Evolutionary conservation across 2,113 vertebrate species (phyloP).

Genomic region (Laterallus jamaicensis): DNA sequence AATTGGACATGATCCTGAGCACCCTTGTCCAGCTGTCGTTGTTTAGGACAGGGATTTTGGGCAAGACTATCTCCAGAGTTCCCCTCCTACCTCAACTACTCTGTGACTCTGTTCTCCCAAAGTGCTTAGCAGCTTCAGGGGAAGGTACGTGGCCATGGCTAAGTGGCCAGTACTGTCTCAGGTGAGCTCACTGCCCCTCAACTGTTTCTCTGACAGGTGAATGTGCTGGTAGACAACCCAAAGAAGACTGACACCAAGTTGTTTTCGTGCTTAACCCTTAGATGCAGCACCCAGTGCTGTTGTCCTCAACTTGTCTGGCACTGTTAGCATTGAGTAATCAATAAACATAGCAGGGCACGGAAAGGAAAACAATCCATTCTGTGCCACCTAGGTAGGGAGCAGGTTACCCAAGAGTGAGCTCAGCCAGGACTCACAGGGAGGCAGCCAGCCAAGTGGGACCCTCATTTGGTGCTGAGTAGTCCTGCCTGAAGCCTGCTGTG

Average conservation of each 20-base stretch:
- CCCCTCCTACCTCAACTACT: background rate
- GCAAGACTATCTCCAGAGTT: background rate
- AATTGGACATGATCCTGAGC: background rate
- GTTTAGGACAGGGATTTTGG: background rate
- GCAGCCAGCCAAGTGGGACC: background rate
- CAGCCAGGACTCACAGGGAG: background rate
- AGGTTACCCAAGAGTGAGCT: background rate
- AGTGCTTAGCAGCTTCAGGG: background rate
- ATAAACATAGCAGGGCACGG: background rate
- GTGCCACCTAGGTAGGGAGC: background rate
- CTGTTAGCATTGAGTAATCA: background rate
- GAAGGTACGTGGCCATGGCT: accelerated
- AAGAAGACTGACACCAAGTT: background rate
- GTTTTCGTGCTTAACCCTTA: background rate
- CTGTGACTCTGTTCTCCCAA: background rate
- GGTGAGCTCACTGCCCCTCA: background rate
- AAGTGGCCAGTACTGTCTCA: background rate
- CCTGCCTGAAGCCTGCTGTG: background rate
- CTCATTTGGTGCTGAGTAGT: background rate
- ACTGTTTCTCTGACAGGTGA: background rate
- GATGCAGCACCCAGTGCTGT: background rate
- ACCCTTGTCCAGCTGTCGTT: background rate
- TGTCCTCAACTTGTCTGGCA: background rate
- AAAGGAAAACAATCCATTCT: background rate
- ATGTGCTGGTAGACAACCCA: background rate